Evolutionary conservation across 2,113 vertebrate genomes (phyloP), one percentile per base, ranked within the genome.

Genomic region (Corythoichthys haematopterus): DNA sequence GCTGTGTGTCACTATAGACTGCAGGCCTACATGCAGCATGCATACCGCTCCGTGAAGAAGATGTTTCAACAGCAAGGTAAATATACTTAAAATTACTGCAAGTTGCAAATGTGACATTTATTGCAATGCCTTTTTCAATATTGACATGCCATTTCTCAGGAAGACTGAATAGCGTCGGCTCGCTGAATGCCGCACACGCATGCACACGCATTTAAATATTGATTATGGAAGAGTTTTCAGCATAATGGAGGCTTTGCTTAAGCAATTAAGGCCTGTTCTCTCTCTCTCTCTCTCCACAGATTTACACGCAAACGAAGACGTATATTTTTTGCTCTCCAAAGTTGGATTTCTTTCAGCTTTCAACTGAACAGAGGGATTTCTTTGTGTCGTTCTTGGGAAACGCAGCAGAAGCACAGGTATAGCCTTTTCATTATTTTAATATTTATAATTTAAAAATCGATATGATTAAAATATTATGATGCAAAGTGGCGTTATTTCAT

Each of bases 141-240:
- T 9, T 57, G 3, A 14, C 35, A 3, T 57, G 47, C 14, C 14
- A 11, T 14, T 57, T 37, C 12, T 56, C 9, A 28, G 20, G 20
- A 28, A 28, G 20, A 28, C 20, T 28, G 20, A 43, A 43, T 43
- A 43, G 6, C 9, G 40, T 43, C 38, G 6, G 38, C 38, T 59
- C 37, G 36, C 13, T 2, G 36, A 38, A 16, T 48, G 14, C 2
- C 1, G 47, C 12, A 89, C 91, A 35, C 76, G 36, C 70, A 11
- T 74, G 9, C 68, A 53, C 76, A 60, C 76, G 50, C 76, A 96
- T 96, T 95, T 94, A 93, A 95, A 96, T 95, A 95, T 94, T 96
- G 95, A 96, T 96, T 94, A 95, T 62, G 20, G 38, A 10, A 15
- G 1, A 40, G 57, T n/a, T 40, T 60, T 60, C 15, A 60, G 10